Conservation (phyloP, 2,888 invertebrate genomes). For the Parascotia fuliginaria region DNA sequence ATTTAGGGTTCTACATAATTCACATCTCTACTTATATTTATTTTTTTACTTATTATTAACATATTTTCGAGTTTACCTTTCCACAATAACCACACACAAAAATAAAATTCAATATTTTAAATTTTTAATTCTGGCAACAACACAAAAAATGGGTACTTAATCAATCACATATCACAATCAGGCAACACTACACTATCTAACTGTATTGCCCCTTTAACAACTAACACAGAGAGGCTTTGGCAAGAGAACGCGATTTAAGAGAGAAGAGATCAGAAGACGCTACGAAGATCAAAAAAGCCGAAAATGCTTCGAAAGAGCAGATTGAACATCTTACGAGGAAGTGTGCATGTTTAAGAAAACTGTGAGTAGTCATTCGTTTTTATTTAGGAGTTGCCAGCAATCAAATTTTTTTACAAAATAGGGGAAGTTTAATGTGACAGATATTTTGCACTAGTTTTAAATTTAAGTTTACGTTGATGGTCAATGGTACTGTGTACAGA, state of each 20-base stretch:
- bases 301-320: slow-evolving; percentile 81
- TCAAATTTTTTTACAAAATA: too few species aligned
- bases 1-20: too few species aligned
- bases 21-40: too few species aligned
- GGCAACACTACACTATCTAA: slow-evolving; percentile 17
- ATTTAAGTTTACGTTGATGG: too few species aligned
- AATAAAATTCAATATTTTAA: not conserved
- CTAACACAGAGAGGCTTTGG: slow-evolving; percentile 79
- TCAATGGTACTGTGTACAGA: too few species aligned
- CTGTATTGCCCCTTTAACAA: slow-evolving; percentile 47
- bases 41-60: too few species aligned
- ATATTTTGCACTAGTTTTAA: too few species aligned
- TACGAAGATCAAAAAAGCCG: slow-evolving; percentile 70
- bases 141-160: not conserved
- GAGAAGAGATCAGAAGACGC: slow-evolving; percentile 74
- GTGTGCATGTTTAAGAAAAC: slow-evolving; percentile 86
- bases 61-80: not conserved
- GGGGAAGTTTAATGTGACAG: too few species aligned
- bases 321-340: slow-evolving; percentile 87
- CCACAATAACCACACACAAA: not conserved
- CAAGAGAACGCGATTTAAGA: slow-evolving; percentile 72
- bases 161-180: not conserved
- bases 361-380: too few species aligned
- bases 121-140: slow-evolving; percentile 17
- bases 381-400: too few species aligned